Conservation (phyloP, 2,797 vertebrate genomes). For the Mareca penelope region DNA sequence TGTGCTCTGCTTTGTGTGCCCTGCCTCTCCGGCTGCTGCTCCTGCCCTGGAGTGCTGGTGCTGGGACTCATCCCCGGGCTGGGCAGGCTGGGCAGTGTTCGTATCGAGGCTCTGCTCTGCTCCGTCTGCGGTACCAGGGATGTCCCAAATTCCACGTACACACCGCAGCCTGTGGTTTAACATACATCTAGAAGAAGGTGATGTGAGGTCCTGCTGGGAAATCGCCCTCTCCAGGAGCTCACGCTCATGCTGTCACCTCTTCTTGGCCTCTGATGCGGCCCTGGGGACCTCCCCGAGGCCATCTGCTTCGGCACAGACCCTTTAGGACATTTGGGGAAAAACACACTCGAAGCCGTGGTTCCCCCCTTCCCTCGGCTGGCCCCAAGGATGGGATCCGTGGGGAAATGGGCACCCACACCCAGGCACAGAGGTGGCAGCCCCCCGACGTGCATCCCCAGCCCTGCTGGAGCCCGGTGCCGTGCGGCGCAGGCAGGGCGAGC, state of each 20-base stretch:
- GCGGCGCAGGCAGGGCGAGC: background rate
- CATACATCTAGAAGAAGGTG: background rate
- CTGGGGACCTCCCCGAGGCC: background rate
- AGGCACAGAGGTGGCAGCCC: background rate
- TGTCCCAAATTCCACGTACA: background rate
- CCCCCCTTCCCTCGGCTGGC: background rate
- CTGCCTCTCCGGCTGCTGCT: background rate
- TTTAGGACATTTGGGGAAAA: background rate
- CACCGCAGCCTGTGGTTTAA: fast-evolving
- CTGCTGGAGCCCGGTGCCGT: background rate
- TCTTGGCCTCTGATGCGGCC: background rate
- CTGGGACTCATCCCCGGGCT: background rate
- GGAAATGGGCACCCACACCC: background rate
- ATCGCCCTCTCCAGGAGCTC: background rate
- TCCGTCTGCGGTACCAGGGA: background rate
- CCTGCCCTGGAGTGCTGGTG: background rate
- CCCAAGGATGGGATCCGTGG: background rate
- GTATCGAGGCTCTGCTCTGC: background rate
- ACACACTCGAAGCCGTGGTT: background rate
- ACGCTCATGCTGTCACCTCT: background rate
- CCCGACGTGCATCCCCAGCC: background rate
- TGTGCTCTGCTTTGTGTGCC: background rate
- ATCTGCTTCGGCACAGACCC: background rate
- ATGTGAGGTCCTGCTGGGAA: background rate
- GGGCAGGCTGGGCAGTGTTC: background rate